These are phyloP conservation scores for Philypnodon macrostomus DNA, from an alignment of 2,797 vertebrate genomes.

Conservation along the genomic window DNA sequence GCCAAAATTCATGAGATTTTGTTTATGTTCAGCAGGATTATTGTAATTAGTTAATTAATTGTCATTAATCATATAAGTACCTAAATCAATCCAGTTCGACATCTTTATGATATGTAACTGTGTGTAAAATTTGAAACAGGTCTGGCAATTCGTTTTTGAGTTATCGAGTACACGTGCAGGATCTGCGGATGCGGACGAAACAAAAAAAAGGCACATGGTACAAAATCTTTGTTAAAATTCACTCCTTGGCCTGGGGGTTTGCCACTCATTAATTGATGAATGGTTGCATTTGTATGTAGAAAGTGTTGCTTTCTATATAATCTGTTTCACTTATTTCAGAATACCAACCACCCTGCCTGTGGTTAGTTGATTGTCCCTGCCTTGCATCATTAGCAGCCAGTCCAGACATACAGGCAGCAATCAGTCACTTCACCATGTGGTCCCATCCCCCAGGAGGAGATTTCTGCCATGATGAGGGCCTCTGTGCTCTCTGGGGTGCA, in stretches of 20 bases:
- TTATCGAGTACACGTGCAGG: too few species aligned
- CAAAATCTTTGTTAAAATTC: slow-evolving; percentile 9
- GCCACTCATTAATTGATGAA: slow-evolving; percentile 55
- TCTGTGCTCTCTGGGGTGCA: slow-evolving; percentile 39
- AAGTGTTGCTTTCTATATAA: slow-evolving; percentile 46
- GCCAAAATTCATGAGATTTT: too few species aligned
- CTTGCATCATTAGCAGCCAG: slow-evolving; percentile 54
- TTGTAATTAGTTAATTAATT: too few species aligned
- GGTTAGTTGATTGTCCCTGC: slow-evolving; percentile 60
- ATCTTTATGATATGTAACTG: too few species aligned
- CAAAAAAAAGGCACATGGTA: too few species aligned
- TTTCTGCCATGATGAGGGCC: slow-evolving; percentile 35
- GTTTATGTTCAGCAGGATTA: too few species aligned
- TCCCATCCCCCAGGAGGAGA: slow-evolving; percentile 36
- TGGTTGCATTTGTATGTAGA: slow-evolving; percentile 43
- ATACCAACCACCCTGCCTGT: slow-evolving; percentile 32
- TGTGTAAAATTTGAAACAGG: too few species aligned
- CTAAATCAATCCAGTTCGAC: too few species aligned
- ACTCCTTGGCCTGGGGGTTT: slow-evolving; percentile 27
- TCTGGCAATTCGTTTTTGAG: too few species aligned
- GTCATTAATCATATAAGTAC: too few species aligned
- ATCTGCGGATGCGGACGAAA: too few species aligned
- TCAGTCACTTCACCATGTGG: slow-evolving; percentile 54
- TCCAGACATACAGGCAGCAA: slow-evolving; percentile 48
- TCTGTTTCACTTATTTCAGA: slow-evolving; percentile 60